Evolutionary conservation across 2,888 invertebrate genomes (phyloP).

Genomic region (Drosophila atripex): DNA sequence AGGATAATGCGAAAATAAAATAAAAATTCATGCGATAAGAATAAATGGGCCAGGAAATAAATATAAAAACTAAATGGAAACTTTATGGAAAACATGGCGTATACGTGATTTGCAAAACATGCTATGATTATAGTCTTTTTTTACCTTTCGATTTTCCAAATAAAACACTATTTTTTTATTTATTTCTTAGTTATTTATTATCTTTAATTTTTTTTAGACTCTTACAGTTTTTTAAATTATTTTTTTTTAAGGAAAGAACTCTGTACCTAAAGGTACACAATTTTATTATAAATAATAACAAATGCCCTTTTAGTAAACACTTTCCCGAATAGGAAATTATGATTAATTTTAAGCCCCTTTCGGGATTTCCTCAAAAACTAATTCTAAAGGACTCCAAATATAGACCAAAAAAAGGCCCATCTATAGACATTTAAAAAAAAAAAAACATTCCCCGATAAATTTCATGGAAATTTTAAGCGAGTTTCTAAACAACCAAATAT

Average conservation of each 20-base stretch:
- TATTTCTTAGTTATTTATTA: background rate
- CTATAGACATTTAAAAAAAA: too few species aligned
- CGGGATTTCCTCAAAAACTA: too few species aligned
- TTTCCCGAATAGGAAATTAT: too few species aligned
- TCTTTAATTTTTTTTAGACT: background rate
- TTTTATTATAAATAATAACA: too few species aligned
- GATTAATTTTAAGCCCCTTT: too few species aligned
- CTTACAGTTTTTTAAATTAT: too few species aligned
- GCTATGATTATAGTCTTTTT: background rate
- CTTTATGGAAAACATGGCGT: background rate
- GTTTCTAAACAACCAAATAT: background rate
- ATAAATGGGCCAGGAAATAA: background rate
- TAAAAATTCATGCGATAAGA: slow-evolving; percentile 9
- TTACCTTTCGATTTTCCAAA: background rate
- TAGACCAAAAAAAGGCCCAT: too few species aligned
- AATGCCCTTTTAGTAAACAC: too few species aligned
- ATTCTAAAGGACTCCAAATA: too few species aligned
- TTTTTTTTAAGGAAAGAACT: too few species aligned
- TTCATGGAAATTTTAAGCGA: slow-evolving; percentile 3
- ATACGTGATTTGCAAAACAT: background rate
- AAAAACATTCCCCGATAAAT: background rate
- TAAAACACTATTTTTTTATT: background rate
- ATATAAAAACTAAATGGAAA: background rate
- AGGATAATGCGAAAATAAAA: slow-evolving; percentile 20
- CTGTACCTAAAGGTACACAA: too few species aligned